Evolutionary conservation across 37 sponge, comb jelly and placozoan species (phyloP).

Genomic region (Aphrocallistes beatrix): DNA sequence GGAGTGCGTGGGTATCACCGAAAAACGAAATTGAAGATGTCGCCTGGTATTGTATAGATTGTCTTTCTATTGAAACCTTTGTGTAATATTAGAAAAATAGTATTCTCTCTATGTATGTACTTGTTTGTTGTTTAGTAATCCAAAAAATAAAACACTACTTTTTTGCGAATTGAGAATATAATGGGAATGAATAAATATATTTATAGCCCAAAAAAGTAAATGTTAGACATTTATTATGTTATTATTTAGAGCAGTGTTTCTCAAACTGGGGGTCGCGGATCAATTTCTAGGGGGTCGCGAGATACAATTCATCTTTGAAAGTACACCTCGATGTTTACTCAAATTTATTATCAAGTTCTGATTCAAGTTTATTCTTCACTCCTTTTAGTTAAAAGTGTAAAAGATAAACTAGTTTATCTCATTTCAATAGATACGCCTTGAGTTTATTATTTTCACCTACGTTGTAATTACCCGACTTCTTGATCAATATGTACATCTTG

Average conservation of each 20-base stretch:
- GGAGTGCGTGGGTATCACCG: too few relatives aligned
- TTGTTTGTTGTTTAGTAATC: too few relatives aligned
- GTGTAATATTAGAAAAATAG: too few relatives aligned
- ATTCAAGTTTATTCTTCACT: neutral
- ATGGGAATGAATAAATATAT: too few relatives aligned
- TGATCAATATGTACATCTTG: neutral
- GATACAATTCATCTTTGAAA: neutral
- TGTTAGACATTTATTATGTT: too few relatives aligned
- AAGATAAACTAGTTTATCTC: neutral
- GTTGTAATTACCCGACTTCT: neutral
- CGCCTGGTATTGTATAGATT: too few relatives aligned
- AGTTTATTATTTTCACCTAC: neutral
- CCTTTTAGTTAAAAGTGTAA: slow-evolving; percentile 2
- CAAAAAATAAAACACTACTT: too few relatives aligned
- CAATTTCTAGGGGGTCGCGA: neutral
- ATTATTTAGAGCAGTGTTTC: neutral
- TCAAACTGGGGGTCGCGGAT: neutral
- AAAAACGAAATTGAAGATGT: too few relatives aligned
- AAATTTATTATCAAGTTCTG: neutral
- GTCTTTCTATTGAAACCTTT: too few relatives aligned
- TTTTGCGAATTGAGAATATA: too few relatives aligned
- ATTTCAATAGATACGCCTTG: neutral
- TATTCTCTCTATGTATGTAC: too few relatives aligned
- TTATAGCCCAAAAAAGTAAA: too few relatives aligned
- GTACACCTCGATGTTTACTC: neutral